Base-by-base conservation (phyloP, 2,888 invertebrate species). In the Neocrepidodera transversa region DNA sequence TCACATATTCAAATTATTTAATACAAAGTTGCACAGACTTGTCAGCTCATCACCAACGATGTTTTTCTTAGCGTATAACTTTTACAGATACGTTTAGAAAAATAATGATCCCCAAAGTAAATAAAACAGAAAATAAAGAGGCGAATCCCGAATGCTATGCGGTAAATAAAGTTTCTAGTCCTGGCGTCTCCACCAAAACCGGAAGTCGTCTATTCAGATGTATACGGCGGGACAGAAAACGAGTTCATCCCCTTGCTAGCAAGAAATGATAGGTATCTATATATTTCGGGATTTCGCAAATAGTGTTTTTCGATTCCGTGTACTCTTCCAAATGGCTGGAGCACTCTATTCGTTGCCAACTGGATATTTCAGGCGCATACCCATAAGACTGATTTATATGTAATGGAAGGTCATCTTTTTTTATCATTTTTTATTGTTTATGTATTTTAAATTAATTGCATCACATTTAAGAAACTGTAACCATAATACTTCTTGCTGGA, bases 141-240 rank as follows among this genome's bases (percentile, higher is more conserved):
- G 38, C 40, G 40, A 26, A 23, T 28, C 38, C 56, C 30, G 35
- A 54, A 62, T 52, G 64, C 70, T 71, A 74, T 74, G 75, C 73
- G 73, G 76, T 76, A 76, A 75, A 78, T 77, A 78, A 78, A 78
- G 74, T 77, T 78, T 73, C 69, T 75, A 76, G 77, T 75, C 77
- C 71, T 60, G 65, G 70, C 69, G 77, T 71, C 77, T 76, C 76
- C 77, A 71, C 71, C 69, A 73, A 72, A 70, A 30, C 40, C 74
- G 78, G 78, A 78, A 77, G 76, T 73, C 76, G 75, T 78, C 76
- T 71, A 75, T 78, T 77, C 77, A 74, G 71, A 76, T 71, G 69
- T 74, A 74, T 72, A 68, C 66, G 63, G 64, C 51, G 40, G 28
- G 40, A 42, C 40, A 35, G 48, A 38, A 40, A 64, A 68, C 68